These are phyloP conservation scores for Campylorhamphus procurvoides DNA, from an alignment of 2,113 vertebrate genomes.

Conservation along the genomic window DNA sequence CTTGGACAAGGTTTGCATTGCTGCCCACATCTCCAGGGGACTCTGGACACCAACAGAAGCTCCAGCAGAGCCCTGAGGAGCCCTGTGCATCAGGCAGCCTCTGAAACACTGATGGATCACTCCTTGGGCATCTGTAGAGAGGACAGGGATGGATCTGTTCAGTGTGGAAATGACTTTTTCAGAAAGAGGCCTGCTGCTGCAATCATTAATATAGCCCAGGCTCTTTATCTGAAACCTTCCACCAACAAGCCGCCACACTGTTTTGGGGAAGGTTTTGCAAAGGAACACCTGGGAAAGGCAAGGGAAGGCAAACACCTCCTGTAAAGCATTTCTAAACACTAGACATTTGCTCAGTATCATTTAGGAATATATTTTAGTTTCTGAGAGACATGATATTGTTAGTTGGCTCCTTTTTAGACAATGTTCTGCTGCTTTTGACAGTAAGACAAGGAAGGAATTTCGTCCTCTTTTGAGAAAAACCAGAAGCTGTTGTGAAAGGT, in stretches of 20 bases:
- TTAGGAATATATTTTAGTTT: background rate
- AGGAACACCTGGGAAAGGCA: background rate
- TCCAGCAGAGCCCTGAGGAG: background rate
- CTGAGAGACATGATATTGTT: background rate
- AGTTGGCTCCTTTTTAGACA: background rate
- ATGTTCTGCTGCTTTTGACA: background rate
- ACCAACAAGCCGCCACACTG: background rate
- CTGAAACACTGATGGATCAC: background rate
- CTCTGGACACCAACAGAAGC: background rate
- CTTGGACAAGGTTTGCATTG: background rate
- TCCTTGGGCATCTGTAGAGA: background rate
- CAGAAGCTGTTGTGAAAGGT: background rate
- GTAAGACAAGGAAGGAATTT: background rate
- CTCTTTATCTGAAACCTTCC: background rate
- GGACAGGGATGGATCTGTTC: background rate
- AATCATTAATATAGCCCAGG: background rate
- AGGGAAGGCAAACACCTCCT: background rate
- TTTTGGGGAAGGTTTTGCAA: background rate
- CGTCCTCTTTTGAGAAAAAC: background rate
- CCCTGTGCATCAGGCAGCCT: background rate
- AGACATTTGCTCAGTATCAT: background rate
- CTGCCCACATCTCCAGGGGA: background rate
- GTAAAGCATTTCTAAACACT: background rate
- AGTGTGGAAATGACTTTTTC: background rate
- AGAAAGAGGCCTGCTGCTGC: background rate